phyloP scores from a whole-genome alignment of 2,888 invertebrate species.

The Caenorhabditis imperialis region DNA sequence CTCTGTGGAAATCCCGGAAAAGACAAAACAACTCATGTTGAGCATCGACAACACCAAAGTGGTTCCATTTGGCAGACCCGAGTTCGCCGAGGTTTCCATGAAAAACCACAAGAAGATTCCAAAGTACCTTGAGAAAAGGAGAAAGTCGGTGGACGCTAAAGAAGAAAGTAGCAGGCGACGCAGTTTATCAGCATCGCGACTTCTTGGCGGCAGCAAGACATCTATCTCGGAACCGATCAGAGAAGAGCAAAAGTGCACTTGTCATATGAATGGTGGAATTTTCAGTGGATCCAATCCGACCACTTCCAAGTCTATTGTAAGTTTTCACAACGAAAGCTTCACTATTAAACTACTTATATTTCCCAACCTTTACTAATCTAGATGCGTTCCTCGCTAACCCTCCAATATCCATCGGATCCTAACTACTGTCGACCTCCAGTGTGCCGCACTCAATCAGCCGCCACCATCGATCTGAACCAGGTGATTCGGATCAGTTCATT shows the following conservation, averaged over 20 bases:
- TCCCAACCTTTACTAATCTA: constrained; percentile 35
- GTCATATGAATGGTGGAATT: constrained; percentile 54
- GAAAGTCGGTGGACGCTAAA: constrained; percentile 59
- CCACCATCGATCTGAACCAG: constrained; percentile 61
- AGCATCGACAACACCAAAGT: constrained; percentile 67
- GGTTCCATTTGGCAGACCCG: constrained; percentile 65
- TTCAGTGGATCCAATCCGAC: constrained; percentile 42
- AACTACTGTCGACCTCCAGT: constrained; percentile 47
- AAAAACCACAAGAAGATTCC: constrained; percentile 65
- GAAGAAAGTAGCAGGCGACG: constrained; percentile 51
- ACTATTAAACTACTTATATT: not conserved
- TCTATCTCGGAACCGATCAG: constrained; percentile 46
- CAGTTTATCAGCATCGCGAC: constrained; percentile 60
- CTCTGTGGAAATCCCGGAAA: constrained; percentile 67
- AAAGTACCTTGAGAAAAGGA: constrained; percentile 63
- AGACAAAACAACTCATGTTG: constrained; percentile 68
- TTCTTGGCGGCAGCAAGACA: constrained; percentile 57
- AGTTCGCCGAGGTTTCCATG: constrained; percentile 63
- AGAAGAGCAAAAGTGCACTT: constrained; percentile 61
- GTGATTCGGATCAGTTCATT: constrained; percentile 4
- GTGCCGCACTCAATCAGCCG: constrained; percentile 63
- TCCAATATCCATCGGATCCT: constrained; percentile 35
- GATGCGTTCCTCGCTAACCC: constrained; percentile 40
- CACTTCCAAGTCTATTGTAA: constrained; percentile 39
- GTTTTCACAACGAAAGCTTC: not conserved